Evolutionary conservation across 2,797 vertebrate genomes (phyloP), one percentile per base, ranked within the genome.

Genomic region (Sebastes steindachneri): DNA sequence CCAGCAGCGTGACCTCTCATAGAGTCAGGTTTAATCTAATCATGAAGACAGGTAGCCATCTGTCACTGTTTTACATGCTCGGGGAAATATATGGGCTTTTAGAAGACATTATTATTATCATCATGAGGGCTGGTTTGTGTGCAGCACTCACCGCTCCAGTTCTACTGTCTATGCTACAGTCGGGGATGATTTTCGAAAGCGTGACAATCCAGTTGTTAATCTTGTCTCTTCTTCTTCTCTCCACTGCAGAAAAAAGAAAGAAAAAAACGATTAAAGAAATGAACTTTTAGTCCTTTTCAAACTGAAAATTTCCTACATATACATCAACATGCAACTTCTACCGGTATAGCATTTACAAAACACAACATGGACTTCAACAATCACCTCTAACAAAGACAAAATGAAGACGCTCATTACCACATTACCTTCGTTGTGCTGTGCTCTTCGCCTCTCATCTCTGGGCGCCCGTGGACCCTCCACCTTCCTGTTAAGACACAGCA

Each of bases 131-230:
- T 14, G 19, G 9, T 14, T 41, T 64, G 1, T 25, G 55, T 25
- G 23, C 63, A 1, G 35, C 21, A 86, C 97, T 96, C 90, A 98
- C 97, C 75, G 97, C 97, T 89, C 97, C 97, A 0, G 96, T 97
- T 90, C 96, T 96, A 84, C 95, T 97, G 91, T 98, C 97, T 6
- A 96, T 75, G 7, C 95, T 97, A 92, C 97, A 98, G 89, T 97
- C 97, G 10, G 97, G 97, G 94, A 98, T 98, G 92, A 98, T 97
- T 92, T 97, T 98, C 0, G 97, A 98, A 59, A 98, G 95, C 0
- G 96, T 97, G 77, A 98, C 97, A 0, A 98, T 98, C 97, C 97
- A 98, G 94, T 98, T 98, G 93, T 98, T 98, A 73, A 98, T 98
- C 91, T 98, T 98, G 94, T 98, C 97, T 93, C 97, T 93, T 86